These are phyloP conservation scores for Drosophila obscura DNA, from an alignment of 1,140 invertebrate genomes.

Conservation along the genomic window DNA sequence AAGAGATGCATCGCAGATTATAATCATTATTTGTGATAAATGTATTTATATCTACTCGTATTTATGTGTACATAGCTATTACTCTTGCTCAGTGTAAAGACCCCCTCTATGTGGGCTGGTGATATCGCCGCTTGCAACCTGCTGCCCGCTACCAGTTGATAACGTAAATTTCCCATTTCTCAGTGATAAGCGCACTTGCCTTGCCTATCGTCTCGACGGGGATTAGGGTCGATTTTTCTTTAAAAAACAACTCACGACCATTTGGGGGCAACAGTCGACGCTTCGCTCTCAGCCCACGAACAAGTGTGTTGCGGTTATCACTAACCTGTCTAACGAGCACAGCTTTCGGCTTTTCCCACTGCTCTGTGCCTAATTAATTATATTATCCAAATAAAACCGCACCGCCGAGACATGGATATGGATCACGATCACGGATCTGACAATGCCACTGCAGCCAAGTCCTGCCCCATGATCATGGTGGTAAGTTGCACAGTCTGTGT, in stretches of 20 bases:
- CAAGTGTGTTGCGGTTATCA: constrained; percentile 61
- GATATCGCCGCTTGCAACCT: constrained; percentile 37
- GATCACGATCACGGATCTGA: constrained; percentile 50
- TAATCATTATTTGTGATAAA: background rate
- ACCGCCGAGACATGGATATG: constrained; percentile 29
- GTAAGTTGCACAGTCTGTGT: constrained; percentile 45
- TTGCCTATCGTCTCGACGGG: constrained; percentile 45
- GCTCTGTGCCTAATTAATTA: constrained; percentile 9
- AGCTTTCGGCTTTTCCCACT: constrained; percentile 83
- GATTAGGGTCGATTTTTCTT: constrained; percentile 73
- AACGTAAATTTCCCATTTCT: constrained; percentile 64
- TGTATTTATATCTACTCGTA: constrained; percentile 4
- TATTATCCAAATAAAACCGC: constrained; percentile 2
- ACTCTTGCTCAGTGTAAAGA: background rate
- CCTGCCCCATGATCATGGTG: constrained; percentile 74
- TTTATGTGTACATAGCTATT: background rate
- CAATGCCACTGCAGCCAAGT: constrained; percentile 27
- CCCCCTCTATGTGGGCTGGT: constrained; percentile 6
- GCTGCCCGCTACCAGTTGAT: constrained; percentile 47
- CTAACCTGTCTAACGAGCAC: constrained; percentile 4
- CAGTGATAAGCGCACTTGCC: constrained; percentile 63
- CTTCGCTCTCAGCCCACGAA: constrained; percentile 58
- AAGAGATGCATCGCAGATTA: too few relatives aligned
- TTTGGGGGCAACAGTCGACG: constrained; percentile 53
- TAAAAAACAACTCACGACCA: constrained; percentile 66